Conservation (phyloP, 2,888 invertebrate species). For the Napeogenes sylphis region DNA sequence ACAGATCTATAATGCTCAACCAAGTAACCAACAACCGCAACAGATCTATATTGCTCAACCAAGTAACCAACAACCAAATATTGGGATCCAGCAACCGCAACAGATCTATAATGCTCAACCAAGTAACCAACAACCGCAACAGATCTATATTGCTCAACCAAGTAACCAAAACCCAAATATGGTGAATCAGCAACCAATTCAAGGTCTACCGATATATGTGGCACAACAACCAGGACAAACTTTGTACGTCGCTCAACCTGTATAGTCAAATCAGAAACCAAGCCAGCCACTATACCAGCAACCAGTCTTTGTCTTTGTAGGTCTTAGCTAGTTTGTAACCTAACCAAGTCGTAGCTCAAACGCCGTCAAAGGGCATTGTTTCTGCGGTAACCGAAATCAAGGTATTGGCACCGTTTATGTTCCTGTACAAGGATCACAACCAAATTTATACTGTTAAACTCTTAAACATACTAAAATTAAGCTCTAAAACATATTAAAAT, state of each 20-base stretch:
- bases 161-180: conserved; percentile 21
- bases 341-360: conserved; percentile 24
- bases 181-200: conserved; percentile 21
- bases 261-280: conserved; percentile 23
- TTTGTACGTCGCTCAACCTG: conserved; percentile 22
- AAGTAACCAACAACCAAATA: conserved; percentile 22
- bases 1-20: no score
- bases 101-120: no score
- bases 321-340: conserved; percentile 13
- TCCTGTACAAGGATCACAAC: conserved; percentile 35
- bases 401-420: conserved; percentile 32
- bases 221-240: conserved; percentile 25
- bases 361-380: conserved; percentile 24
- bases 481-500: no score
- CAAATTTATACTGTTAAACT: conserved; percentile 19
- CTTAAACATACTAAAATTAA: not conserved
- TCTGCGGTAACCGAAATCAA: conserved; percentile 30
- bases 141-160: conserved; percentile 22
- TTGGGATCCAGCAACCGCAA: no score
- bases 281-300: conserved; percentile 20
- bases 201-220: conserved; percentile 19
- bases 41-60: conserved; percentile 24
- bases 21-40: conserved; percentile 3
- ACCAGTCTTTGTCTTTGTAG: conserved; percentile 12
- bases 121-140: conserved; percentile 17